Evolutionary conservation across 1,140 invertebrate genomes (phyloP), one percentile per base, ranked within the genome.

Genomic region (Zaprionus camerounensis): DNA sequence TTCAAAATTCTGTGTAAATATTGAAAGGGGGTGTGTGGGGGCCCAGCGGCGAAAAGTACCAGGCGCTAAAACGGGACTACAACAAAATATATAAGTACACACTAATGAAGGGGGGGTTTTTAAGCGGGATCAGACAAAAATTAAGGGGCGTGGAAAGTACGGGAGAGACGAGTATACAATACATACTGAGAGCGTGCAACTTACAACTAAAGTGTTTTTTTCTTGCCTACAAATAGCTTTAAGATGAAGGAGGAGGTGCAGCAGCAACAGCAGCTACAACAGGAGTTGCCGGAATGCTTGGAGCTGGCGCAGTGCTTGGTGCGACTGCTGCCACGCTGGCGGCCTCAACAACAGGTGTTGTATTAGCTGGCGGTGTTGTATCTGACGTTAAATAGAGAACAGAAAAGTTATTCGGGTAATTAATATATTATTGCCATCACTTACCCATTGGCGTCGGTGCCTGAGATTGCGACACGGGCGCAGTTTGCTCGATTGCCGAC

Each of bases 121-220:
- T 26, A 71, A 76, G 62, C 68, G 36, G 73, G 68, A 65, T 31
- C 53, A 59, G 73, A 76, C 64, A 65, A 24, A 36, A 36, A 15
- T 56, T 49, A 36, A 75, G 63, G 71, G 78, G 61, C 31, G 46
- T 28, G 49, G 15, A 15, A n/a, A 41, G 20, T 12, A 56, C 11
- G 31, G 61, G 38, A 65, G 51, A 64, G 57, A 57, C 63, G 68
- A 78, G 81, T 68, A 88, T 76, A 84, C 78, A 84, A 73, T 85
- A 85, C 76, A 84, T 88, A 90, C 75, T 90, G 85, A 88, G 85
- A 91, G 85, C 71, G 76, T 85, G 74, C 71, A 70, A 85, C 79
- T 82, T 86, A 91, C 17, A 41, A 59, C 65, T 88, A 85, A 78
- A 64, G 57, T 76, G 66, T 69, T 81, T 74, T 69, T 71, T 62